Evolutionary conservation across 2,888 invertebrate genomes (phyloP), one percentile per base, ranked within the genome.

Genomic region (Mystacides longicornis): DNA sequence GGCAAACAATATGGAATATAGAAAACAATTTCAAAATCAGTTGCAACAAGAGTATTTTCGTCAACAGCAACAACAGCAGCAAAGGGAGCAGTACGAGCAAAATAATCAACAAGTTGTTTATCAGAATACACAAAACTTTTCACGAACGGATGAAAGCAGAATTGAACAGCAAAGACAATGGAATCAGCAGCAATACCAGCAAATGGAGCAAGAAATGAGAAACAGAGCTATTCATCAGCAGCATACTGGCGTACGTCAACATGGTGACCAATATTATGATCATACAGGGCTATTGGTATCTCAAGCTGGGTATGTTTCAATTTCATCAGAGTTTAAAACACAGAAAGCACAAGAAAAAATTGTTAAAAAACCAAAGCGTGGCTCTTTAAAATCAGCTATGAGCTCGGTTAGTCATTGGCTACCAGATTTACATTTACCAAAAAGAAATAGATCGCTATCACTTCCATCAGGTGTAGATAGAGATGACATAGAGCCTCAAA

Each of bases 361-460:
- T 55, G 69, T 69, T 2, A 85, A 86, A 67, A 87, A 87, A 67
- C 79, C 85, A 27, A 83, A 84, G 69, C 72, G 86, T 60, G 83
- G 85, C 9, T 87, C 87, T 1, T 68, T 88, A 54, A 88, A 88
- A 71, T 85, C 86, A 46, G 89, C 89, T 0, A 88, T 89, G 86
- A 87, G 81, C 65, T 86, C 87, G 1, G 83, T 89, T 66, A 87
- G 84, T 65, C 85, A 83, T 61, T 87, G 91, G 84, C 69, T 93
- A 52, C 91, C 92, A 1, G 91, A 90, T 68, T 72, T 86, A 58
- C 87, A 90, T 68, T 73, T 92, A 51, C 81, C 84, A 18, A 89
- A 87, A 67, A 78, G 89, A 63, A 84, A 85, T 69, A 78, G 92
- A 64, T 92, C 92, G 4, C 86, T 89, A 67, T 92, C 92, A 1